These are phyloP conservation scores for Brachionus rubens DNA, from an alignment of 1,140 invertebrate genomes.

Conservation along the genomic window DNA sequence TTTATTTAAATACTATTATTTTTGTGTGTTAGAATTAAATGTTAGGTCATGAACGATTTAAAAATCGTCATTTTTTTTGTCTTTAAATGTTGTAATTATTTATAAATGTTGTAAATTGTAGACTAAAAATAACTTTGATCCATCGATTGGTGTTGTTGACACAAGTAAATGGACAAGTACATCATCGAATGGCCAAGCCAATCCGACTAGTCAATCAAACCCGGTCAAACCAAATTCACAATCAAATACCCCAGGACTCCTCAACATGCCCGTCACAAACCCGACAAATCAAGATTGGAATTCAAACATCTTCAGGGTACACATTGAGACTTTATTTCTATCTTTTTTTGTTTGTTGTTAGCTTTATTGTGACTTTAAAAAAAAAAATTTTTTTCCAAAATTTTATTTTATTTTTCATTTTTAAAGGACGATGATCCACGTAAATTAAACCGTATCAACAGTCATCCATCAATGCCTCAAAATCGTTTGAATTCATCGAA, in stretches of 20 bases:
- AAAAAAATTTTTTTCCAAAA: neutral
- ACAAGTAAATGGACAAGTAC: slow-evolving; percentile 39
- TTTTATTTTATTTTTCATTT: neutral
- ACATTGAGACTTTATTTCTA: neutral
- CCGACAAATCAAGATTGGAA: neutral
- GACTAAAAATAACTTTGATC: slow-evolving; percentile 46
- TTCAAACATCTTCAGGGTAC: neutral
- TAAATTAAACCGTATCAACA: neutral
- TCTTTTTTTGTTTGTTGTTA: neutral
- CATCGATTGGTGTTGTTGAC: slow-evolving; percentile 20
- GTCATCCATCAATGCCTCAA: neutral
- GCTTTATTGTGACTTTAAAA: neutral
- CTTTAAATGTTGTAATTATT: neutral
- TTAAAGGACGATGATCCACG: neutral
- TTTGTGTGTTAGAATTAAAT: too few relatives aligned
- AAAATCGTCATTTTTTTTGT: too few relatives aligned
- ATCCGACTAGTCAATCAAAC: neutral
- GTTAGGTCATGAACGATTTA: too few relatives aligned
- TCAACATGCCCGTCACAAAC: neutral
- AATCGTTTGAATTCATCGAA: neutral
- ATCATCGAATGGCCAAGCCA: neutral
- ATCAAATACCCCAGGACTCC: neutral
- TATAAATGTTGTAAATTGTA: slow-evolving; percentile 3
- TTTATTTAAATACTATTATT: too few relatives aligned
- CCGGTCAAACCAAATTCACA: neutral